Evolutionary conservation across 2,888 invertebrate genomes (phyloP).

Genomic region (Lutraria lutraria): DNA sequence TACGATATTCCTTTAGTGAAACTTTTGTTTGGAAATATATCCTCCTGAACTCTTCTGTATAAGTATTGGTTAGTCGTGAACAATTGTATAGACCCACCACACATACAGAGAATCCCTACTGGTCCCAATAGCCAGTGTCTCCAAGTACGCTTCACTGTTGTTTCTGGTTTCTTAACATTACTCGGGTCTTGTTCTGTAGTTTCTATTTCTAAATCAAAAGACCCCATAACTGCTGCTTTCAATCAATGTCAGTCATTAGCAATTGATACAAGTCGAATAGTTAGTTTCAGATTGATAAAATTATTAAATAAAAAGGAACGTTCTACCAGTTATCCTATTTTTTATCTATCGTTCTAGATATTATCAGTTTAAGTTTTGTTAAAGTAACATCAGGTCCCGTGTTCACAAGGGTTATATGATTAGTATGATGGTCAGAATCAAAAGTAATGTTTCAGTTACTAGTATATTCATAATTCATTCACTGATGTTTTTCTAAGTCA

Average conservation of each 20-base stretch:
- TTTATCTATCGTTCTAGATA: not conserved
- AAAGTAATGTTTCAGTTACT: too few species aligned
- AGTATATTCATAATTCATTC: too few species aligned
- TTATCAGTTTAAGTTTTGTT: too few species aligned
- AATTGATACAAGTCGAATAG: not conserved
- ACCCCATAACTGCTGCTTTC: not conserved
- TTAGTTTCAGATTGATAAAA: not conserved
- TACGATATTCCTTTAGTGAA: constrained; percentile 28
- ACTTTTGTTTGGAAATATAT: constrained; percentile 26
- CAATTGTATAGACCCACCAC: not conserved
- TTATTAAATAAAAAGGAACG: not conserved
- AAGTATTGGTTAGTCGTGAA: constrained; percentile 9
- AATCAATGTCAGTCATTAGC: not conserved
- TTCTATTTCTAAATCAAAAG: not conserved
- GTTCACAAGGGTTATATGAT: too few species aligned
- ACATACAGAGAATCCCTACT: not conserved
- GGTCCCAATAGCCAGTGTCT: constrained; percentile 25
- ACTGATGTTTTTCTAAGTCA: too few species aligned
- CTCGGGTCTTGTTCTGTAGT: not conserved
- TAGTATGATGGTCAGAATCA: too few species aligned
- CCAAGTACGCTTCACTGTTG: constrained; percentile 12
- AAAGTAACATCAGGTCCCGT: too few species aligned
- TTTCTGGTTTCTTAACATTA: not conserved
- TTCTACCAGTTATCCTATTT: not conserved
- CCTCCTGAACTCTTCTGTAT: constrained; percentile 28